A percentile compares a stretch with the other conserved stretches of the same genome.
Evolutionary conservation across 2,888 invertebrate genomes (phyloP).

Genomic region (Eurytoma adleriae): DNA sequence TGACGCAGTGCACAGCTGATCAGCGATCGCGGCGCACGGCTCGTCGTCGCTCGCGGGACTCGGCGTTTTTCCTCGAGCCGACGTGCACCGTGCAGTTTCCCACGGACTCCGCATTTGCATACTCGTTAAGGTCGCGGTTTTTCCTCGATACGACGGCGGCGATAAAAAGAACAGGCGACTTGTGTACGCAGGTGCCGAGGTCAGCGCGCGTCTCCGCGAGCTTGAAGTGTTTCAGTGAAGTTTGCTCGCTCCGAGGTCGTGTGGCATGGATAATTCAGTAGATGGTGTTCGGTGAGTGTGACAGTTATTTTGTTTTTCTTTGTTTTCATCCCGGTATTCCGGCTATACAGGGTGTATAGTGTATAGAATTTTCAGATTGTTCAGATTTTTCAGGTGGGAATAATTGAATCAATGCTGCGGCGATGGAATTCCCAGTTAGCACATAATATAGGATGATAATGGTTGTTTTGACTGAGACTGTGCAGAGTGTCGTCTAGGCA

Average conservation of each 20-base stretch:
- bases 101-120: neutral
- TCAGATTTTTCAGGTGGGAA: too few species aligned
- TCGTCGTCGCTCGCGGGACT: constrained; percentile 57
- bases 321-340: too few species aligned
- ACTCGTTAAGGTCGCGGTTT: too few species aligned
- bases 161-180: too few species aligned
- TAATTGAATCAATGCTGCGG: too few species aligned
- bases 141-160: neutral
- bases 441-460: neutral
- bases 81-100: neutral
- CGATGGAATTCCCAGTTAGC: too few species aligned
- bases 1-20: constrained; percentile 72
- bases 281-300: constrained; percentile 70
- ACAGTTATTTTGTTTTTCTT: constrained; percentile 5
- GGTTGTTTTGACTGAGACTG: neutral
- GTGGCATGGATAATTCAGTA: constrained; percentile 66
- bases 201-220: neutral
- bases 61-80: constrained; percentile 23
- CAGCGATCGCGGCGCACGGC: constrained; percentile 68
- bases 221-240: neutral
- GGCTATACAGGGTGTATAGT: too few species aligned
- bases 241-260: constrained; percentile 11
- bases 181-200: neutral
- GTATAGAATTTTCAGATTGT: too few species aligned
- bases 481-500: neutral